Evolutionary conservation across 2,797 vertebrate species (phyloP).

Genomic region (Carcharodon carcharias): DNA sequence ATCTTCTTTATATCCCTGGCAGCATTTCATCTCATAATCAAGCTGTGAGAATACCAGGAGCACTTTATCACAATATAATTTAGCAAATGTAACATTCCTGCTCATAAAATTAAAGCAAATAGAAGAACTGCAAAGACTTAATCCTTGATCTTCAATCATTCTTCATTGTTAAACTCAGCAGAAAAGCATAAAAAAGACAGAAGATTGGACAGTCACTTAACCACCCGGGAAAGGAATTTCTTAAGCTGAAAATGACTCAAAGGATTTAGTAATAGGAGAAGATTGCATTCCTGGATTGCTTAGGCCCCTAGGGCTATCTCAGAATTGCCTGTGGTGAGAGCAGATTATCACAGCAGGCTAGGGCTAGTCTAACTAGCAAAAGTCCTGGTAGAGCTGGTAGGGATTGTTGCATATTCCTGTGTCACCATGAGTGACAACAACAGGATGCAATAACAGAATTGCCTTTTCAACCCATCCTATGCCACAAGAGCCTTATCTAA

Average conservation of each 20-base stretch:
- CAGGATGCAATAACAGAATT: conserved; percentile 7
- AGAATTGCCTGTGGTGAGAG: conserved; percentile 32
- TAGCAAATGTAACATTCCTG: conserved; percentile 56
- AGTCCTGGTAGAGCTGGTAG: conserved; percentile 13
- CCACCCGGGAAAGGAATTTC: conserved; percentile 27
- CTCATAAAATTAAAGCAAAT: conserved; percentile 61
- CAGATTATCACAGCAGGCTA: conserved; percentile 35
- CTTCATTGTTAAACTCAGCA: conserved; percentile 47
- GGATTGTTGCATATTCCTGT: conserved; percentile 13
- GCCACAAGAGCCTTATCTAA: conserved; percentile 12
- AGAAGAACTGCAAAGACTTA: conserved; percentile 56
- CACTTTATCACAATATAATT: conserved; percentile 62
- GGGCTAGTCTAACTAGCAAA: conserved; percentile 23
- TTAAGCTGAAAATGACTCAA: conserved; percentile 35
- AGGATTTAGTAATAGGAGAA: conserved; percentile 35
- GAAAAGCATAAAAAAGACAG: conserved; percentile 42
- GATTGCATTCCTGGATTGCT: conserved; percentile 37
- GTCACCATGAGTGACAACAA: conserved; percentile 31
- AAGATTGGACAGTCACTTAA: conserved; percentile 10
- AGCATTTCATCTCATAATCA: conserved; percentile 60
- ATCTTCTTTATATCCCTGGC: conserved; percentile 52
- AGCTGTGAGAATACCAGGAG: conserved; percentile 54
- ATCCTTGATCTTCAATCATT: conserved; percentile 56
- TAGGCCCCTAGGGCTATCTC: conserved; percentile 32
- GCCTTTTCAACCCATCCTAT: conserved; percentile 23